These are phyloP conservation scores for Agapornis roseicollis DNA, from an alignment of 2,113 vertebrate genomes.

Conservation along the genomic window DNA sequence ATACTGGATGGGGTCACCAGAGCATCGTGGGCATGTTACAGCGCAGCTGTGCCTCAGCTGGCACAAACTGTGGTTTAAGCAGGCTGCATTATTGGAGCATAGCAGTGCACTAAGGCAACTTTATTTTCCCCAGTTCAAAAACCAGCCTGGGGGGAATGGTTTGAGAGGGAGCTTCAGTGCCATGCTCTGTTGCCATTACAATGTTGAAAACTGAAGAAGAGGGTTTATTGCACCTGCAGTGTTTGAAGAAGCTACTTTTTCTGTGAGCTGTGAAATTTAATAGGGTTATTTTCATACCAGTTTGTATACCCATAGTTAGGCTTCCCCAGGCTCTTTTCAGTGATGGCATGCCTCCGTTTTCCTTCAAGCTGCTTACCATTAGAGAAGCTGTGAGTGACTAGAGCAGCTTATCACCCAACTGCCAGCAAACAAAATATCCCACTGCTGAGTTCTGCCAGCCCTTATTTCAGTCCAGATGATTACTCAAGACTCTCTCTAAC, in stretches of 20 bases:
- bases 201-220: neutral
- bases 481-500: neutral
- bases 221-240: neutral
- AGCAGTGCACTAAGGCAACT: neutral
- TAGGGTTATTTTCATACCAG: neutral
- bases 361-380: neutral
- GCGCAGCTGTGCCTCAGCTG: neutral
- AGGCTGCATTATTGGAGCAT: fast-evolving
- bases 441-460: neutral
- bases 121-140: neutral
- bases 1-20: neutral
- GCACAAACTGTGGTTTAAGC: neutral
- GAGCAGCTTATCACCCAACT: neutral
- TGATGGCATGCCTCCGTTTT: neutral
- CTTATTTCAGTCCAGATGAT: neutral
- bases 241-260: neutral
- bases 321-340: neutral
- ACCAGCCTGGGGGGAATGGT: neutral
- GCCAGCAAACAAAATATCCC: neutral
- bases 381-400: neutral
- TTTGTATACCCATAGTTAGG: neutral
- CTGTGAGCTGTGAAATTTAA: neutral
- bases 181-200: neutral
- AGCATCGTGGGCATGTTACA: fast-evolving
- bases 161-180: neutral